phyloP scores from a whole-genome alignment of 2,797 vertebrate genomes.

The Masticophis lateralis region DNA sequence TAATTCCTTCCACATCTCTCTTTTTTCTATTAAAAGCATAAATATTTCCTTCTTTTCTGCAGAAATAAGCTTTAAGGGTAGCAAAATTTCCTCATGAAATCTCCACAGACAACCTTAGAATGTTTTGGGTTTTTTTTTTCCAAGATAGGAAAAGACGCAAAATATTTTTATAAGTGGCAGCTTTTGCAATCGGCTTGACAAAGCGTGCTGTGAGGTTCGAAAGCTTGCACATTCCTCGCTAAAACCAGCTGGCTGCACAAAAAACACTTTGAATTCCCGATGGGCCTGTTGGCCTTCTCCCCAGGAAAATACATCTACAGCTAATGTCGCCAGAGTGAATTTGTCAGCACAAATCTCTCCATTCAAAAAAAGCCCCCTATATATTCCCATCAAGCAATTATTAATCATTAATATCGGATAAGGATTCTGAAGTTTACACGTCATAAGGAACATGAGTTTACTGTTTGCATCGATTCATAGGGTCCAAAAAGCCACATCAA shows the following conservation, averaged over 20 bases:
- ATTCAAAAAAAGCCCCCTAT: not conserved
- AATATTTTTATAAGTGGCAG: not conserved
- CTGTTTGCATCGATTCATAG: not conserved
- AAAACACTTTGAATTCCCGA: not conserved
- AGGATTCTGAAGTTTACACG: not conserved
- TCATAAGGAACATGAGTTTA: not conserved
- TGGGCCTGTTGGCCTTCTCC: not conserved
- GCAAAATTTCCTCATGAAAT: not conserved
- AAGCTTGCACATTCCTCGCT: not conserved
- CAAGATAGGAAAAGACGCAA: not conserved
- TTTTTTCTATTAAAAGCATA: not conserved
- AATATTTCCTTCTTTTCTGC: not conserved
- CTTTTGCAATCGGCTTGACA: not conserved
- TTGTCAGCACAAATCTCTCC: not conserved
- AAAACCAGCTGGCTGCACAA: not conserved
- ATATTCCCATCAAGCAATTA: not conserved
- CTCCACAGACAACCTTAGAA: not conserved
- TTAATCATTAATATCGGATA: not conserved
- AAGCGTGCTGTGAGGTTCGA: not conserved
- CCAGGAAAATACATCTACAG: not conserved
- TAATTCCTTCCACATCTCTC: fast-evolving
- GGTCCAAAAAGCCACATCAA: not conserved
- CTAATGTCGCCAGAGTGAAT: not conserved
- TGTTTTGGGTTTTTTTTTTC: fast-evolving
- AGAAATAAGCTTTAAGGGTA: not conserved